These are phyloP conservation scores for Alloscopus bannaensis DNA, from an alignment of 2,888 invertebrate genomes.

Conservation along the genomic window DNA sequence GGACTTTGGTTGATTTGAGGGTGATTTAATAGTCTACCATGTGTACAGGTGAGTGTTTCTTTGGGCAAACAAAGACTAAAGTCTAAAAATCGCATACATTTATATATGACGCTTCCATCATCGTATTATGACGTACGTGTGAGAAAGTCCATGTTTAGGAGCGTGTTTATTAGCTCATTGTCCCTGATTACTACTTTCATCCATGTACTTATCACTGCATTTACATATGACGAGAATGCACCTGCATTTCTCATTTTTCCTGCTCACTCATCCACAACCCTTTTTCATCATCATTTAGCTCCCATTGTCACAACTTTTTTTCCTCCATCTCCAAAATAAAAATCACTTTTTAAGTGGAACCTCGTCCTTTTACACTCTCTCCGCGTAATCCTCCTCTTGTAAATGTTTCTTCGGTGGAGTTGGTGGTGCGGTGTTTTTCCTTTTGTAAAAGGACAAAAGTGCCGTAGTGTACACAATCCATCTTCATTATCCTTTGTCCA, in stretches of 20 bases:
- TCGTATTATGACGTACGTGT: constrained; percentile 30
- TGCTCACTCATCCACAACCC: neutral
- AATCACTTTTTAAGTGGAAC: constrained; percentile 7
- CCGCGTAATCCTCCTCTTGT: neutral
- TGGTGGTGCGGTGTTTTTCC: constrained; percentile 27
- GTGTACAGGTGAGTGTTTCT: too few relatives aligned
- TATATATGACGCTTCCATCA: too few relatives aligned
- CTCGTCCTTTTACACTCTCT: neutral
- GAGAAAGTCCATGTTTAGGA: constrained; percentile 11
- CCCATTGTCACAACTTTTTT: constrained; percentile 6
- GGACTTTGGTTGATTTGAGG: too few relatives aligned
- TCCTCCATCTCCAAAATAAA: neutral
- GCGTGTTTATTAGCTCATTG: constrained; percentile 15
- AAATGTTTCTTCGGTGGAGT: too few relatives aligned
- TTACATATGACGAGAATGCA: neutral
- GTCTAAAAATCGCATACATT: too few relatives aligned
- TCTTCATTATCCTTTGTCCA: constrained; percentile 56
- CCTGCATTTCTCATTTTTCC: neutral
- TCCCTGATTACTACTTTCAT: neutral
- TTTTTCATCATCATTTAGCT: constrained; percentile 10
- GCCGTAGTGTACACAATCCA: constrained; percentile 48
- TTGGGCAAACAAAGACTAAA: too few relatives aligned
- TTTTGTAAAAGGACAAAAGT: constrained; percentile 14
- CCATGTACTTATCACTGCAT: neutral
- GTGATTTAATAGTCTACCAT: too few relatives aligned